These are phyloP conservation scores for Eidolon helvum DNA, from an alignment of 2,113 vertebrate genomes.

Conservation along the genomic window DNA sequence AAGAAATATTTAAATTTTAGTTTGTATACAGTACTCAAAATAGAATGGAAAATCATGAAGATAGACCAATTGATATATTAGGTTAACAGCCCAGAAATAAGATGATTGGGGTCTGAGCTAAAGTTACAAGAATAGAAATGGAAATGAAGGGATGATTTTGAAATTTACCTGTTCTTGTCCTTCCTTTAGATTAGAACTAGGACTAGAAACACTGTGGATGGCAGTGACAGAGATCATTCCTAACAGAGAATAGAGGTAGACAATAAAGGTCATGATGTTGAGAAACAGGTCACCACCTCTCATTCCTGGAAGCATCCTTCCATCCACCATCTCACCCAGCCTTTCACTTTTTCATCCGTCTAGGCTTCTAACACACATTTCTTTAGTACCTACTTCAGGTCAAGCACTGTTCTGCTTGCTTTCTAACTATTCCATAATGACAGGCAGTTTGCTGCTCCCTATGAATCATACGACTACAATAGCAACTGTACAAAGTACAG, in stretches of 20 bases:
- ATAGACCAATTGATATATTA: neutral
- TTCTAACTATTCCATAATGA: constrained; percentile 49
- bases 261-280: neutral
- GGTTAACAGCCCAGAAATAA: neutral
- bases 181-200: neutral
- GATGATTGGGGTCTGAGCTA: neutral
- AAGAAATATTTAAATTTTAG: neutral
- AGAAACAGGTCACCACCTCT: neutral
- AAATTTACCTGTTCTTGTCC: neutral
- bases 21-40: neutral
- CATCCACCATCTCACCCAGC: neutral
- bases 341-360: neutral
- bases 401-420: constrained; percentile 25
- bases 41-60: neutral
- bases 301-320: neutral
- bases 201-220: neutral
- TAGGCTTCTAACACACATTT: neutral
- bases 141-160: neutral
- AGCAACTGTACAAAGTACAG: constrained; percentile 9
- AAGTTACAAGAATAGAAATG: neutral
- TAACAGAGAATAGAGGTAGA: neutral
- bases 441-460: neutral
- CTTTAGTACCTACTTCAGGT: neutral
- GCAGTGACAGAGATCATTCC: neutral
- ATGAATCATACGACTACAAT: neutral